Conservation (phyloP, 2,888 invertebrate genomes). For the Eumerus sabulonum region DNA sequence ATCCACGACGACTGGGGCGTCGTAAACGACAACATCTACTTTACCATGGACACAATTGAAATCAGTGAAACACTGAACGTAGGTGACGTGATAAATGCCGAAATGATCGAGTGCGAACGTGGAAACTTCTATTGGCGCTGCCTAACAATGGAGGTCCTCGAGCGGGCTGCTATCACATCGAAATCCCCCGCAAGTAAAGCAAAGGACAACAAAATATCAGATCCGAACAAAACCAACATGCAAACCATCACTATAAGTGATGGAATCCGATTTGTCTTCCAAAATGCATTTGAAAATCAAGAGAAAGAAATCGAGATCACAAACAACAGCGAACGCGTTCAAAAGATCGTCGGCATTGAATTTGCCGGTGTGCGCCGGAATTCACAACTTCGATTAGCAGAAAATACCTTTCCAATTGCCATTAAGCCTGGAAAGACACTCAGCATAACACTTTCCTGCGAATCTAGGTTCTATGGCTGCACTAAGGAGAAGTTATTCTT, state of each 20-base stretch:
- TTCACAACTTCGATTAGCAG: constrained; percentile 71
- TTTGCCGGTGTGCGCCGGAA: constrained; percentile 40
- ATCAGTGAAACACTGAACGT: constrained; percentile 80
- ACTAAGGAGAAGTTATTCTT: constrained; percentile 71
- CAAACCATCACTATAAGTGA: constrained; percentile 81
- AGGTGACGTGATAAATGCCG: constrained; percentile 83
- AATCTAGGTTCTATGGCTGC: constrained; percentile 72
- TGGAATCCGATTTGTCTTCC: constrained; percentile 77
- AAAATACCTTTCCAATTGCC: constrained; percentile 34
- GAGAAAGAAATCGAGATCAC: constrained; percentile 68
- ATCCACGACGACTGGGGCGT: constrained; percentile 80
- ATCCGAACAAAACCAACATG: constrained; percentile 73
- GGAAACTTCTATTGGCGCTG: constrained; percentile 72
- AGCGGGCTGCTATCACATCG: constrained; percentile 61
- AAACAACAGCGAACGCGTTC: constrained; percentile 70
- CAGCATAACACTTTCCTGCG: constrained; percentile 66
- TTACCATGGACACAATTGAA: constrained; percentile 81
- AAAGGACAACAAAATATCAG: constrained; percentile 4
- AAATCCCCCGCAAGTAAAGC: background rate
- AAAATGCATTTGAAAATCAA: constrained; percentile 77
- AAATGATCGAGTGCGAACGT: constrained; percentile 86
- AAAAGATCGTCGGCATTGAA: constrained; percentile 62
- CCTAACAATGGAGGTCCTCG: constrained; percentile 70
- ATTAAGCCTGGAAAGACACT: constrained; percentile 22
- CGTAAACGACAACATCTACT: constrained; percentile 82